These are phyloP conservation scores for Cygnus buccinator DNA, from an alignment of 2,113 vertebrate species.

Conservation along the genomic window DNA sequence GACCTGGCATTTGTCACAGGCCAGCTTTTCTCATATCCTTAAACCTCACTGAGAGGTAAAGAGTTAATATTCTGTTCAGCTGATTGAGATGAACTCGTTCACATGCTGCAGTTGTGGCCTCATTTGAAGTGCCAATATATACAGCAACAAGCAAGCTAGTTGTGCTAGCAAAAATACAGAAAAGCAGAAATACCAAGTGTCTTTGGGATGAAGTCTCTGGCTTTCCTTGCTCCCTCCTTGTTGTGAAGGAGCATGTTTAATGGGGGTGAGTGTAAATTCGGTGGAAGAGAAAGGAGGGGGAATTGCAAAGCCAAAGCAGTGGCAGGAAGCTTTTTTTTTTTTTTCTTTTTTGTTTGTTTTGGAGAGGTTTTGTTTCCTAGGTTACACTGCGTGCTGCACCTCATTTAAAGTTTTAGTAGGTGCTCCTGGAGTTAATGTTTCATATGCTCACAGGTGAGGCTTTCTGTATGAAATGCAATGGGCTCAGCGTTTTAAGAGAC, in stretches of 20 bases:
- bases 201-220: background rate
- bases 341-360: background rate
- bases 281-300: background rate
- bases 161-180: background rate
- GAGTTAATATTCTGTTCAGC: background rate
- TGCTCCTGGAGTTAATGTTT: background rate
- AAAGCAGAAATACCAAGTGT: background rate
- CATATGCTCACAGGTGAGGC: background rate
- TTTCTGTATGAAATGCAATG: background rate
- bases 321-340: background rate
- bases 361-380: background rate
- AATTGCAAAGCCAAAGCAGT: background rate
- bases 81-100: background rate
- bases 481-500: background rate
- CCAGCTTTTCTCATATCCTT: background rate
- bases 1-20: background rate
- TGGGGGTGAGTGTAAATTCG: background rate
- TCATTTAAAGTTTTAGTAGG: background rate
- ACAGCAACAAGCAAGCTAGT: background rate
- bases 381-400: background rate
- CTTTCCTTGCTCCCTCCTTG: background rate
- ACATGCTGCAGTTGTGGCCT: background rate
- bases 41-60: background rate
- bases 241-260: background rate
- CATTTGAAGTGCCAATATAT: background rate